A percentile compares a stretch with the other conserved stretches of the same genome.
phyloP scores from a whole-genome alignment of 2,113 vertebrate species.

The Eulemur macaco region DNA sequence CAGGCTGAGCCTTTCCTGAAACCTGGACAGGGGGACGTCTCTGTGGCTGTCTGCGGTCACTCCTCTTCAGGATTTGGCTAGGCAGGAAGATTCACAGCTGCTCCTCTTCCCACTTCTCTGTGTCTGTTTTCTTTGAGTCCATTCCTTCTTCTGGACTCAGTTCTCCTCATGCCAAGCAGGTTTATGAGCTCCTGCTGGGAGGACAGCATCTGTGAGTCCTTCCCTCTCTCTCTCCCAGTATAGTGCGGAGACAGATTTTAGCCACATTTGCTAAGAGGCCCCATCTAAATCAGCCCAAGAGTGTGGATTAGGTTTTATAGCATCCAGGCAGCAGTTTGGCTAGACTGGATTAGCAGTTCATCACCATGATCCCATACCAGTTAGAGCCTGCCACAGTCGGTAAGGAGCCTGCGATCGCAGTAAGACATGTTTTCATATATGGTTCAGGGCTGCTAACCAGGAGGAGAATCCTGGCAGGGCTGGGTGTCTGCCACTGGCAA shows the following conservation, averaged over 20 bases:
- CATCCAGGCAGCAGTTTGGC: neutral
- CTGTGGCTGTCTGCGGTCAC: neutral
- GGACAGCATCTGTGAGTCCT: neutral
- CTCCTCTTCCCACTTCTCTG: neutral
- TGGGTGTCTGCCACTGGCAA: neutral
- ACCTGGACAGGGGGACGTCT: neutral
- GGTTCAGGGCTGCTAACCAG: neutral
- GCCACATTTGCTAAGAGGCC: neutral
- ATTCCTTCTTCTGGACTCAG: neutral
- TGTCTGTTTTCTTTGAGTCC: neutral
- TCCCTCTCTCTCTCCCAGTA: neutral
- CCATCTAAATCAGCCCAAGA: neutral
- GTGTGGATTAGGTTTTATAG: neutral
- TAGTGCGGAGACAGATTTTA: neutral
- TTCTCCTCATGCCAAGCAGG: constrained; percentile 10
- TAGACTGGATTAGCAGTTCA: neutral
- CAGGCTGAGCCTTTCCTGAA: neutral
- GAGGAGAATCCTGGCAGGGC: neutral
- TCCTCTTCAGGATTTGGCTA: neutral
- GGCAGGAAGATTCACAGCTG: neutral
- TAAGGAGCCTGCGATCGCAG: neutral
- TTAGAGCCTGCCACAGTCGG: neutral
- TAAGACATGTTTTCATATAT: neutral
- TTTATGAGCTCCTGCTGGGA: neutral
- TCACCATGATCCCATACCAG: neutral